Evolutionary conservation across 2,888 invertebrate genomes (phyloP).

Genomic region (Mechanitis mazaeus): DNA sequence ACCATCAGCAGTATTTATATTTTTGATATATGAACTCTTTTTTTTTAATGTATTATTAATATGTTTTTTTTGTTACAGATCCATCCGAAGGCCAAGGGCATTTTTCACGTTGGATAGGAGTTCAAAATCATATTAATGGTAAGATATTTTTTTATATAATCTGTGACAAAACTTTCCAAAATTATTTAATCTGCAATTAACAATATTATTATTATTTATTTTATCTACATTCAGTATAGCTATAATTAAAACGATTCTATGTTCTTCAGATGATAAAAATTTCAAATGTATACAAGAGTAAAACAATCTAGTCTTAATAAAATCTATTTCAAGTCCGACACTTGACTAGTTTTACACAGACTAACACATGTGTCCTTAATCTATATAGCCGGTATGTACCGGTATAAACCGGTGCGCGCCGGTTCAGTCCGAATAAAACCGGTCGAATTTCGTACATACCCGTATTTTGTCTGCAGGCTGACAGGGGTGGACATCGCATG

Average conservation of each 20-base stretch:
- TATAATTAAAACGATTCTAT: background rate
- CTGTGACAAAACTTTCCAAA: background rate
- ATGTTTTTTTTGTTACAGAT: constrained; percentile 48
- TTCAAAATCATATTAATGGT: constrained; percentile 72
- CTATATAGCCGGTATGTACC: constrained; percentile 17
- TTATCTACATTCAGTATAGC: background rate
- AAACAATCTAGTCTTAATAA: constrained; percentile 10
- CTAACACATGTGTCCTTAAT: constrained; percentile 15
- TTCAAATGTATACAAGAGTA: background rate
- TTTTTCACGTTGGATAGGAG: constrained; percentile 63
- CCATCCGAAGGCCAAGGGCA: constrained; percentile 65
- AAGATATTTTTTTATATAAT: constrained; percentile 33
- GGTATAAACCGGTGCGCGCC: constrained; percentile 29
- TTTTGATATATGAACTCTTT: too few relatives aligned
- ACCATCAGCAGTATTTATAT: too few relatives aligned
- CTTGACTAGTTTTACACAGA: constrained; percentile 17
- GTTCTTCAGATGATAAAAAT: background rate
- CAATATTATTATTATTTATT: background rate
- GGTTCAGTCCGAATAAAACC: constrained; percentile 49
- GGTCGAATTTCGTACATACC: constrained; percentile 46
- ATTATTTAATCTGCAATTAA: background rate
- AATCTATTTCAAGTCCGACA: constrained; percentile 10
- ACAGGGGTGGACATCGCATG: constrained; percentile 57
- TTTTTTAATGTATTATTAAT: too few relatives aligned
- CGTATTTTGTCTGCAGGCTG: constrained; percentile 55